Evolutionary conservation across 2,113 vertebrate species (phyloP).

Genomic region (Columba janthina): DNA sequence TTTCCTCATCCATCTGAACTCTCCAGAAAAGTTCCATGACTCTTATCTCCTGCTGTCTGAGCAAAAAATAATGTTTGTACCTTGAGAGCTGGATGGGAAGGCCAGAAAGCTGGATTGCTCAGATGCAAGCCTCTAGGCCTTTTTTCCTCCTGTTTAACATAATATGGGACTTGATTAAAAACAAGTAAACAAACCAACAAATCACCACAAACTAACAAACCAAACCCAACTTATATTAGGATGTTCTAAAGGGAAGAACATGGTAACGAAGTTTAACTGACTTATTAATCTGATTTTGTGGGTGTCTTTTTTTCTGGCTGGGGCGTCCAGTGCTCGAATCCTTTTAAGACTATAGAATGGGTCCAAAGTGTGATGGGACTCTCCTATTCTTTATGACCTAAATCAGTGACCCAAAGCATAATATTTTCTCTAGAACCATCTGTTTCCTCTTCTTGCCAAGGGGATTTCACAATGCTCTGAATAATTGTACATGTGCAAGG

Average conservation of each 20-base stretch:
- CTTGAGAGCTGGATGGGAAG: not conserved
- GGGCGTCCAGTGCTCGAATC: not conserved
- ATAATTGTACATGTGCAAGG: slow-evolving; percentile 39
- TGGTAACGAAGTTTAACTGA: not conserved
- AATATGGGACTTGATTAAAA: not conserved
- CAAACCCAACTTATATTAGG: not conserved
- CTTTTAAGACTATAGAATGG: slow-evolving; percentile 20
- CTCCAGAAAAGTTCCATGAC: not conserved
- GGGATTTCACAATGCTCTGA: slow-evolving; percentile 62
- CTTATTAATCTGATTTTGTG: not conserved
- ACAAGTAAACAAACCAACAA: not conserved
- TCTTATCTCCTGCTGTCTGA: not conserved
- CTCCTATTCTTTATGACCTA: slow-evolving; percentile 35
- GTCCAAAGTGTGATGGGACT: slow-evolving; percentile 39
- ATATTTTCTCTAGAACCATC: slow-evolving; percentile 60
- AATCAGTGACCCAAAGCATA: slow-evolving; percentile 52
- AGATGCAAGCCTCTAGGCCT: not conserved
- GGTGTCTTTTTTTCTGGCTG: not conserved
- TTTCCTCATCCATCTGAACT: not conserved
- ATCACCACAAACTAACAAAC: not conserved
- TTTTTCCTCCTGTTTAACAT: not conserved
- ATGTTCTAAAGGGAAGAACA: not conserved
- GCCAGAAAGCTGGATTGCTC: not conserved
- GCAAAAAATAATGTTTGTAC: not conserved
- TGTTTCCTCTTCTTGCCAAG: slow-evolving; percentile 62